Evolutionary conservation across 2,888 invertebrate genomes (phyloP), one percentile per base, ranked within the genome.

Genomic region (Pyrrhia umbra): DNA sequence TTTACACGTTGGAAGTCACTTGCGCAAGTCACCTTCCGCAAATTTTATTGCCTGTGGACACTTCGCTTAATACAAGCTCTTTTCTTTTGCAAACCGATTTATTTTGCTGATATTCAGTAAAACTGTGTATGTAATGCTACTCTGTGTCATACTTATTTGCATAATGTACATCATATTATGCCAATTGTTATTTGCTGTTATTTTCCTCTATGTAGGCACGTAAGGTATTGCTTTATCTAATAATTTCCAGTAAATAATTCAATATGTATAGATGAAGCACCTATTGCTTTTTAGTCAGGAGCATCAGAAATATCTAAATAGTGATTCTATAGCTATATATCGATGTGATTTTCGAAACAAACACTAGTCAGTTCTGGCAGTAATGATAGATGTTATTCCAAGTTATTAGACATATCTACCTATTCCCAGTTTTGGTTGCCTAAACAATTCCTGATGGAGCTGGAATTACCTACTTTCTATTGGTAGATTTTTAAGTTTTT

Each of bases 81-180:
- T 65, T 63, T 71, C 45, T 73, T 73, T 54, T 52, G 55, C 60
- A 63, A 62, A 69, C 37, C 8, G 20, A 61, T 59, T 72, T n/a
- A 23, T 72, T 59, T 56, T 46, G 23, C 47, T 20, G 59, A 52
- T 67, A 65, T 55, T 49, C n/a, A 16, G 52, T 50, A 43, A 52
- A 55, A 71, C 61, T 54, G 25, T 43, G 52, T 16, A 58, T 45
- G 42, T 30, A 37, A 25, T n/a, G n/a, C 23, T 30, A 30, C 37
- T 18, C 6, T 40, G 54, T 61, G 66, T 75, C 75, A 73, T 70
- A 55, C 45, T 43, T 51, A 71, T 67, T 75, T 62, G 45, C 50
- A 70, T 56, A 49, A 59, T 62, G 51, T 23, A 40, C 59, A 45
- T 54, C 49, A 50, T 37, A 37, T 23, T 21, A 60, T 70, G 49